Evolutionary conservation across 2,797 vertebrate genomes (phyloP).

Genomic region (Erpetoichthys calabaricus): DNA sequence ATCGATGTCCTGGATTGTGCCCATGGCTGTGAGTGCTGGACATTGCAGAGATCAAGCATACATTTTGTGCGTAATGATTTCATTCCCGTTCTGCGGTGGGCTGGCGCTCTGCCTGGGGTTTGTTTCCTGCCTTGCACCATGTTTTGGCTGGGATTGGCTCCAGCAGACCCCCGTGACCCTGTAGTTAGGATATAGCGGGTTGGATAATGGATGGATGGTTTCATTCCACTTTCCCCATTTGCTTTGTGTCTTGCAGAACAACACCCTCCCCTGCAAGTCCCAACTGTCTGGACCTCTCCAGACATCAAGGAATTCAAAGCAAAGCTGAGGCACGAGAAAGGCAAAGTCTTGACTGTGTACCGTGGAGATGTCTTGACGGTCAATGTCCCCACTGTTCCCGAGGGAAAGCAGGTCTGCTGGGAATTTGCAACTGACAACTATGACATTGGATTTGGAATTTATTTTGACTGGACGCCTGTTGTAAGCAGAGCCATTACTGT

Average conservation of each 20-base stretch:
- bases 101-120: no score
- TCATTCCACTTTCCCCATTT: no score
- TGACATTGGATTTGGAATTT: slow-evolving; percentile 92
- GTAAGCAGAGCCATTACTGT: slow-evolving; percentile 85
- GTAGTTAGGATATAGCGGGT: no score
- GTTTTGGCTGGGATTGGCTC: no score
- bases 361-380: slow-evolving; percentile 91
- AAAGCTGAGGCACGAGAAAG: slow-evolving; percentile 74
- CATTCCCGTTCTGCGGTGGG: no score
- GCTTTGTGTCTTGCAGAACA: slow-evolving; percentile 42
- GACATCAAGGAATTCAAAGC: slow-evolving; percentile 83
- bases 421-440: slow-evolving; percentile 93
- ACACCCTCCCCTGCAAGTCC: slow-evolving; percentile 64
- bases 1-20: no score
- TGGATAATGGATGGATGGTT: no score
- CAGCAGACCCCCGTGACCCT: no score
- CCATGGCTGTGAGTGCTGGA: no score
- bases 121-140: no score
- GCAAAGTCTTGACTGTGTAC: slow-evolving; percentile 77
- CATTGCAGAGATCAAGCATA: no score
- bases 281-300: slow-evolving; percentile 75
- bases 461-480: slow-evolving; percentile 90
- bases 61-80: no score
- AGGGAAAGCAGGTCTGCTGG: slow-evolving; percentile 87
- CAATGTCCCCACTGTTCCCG: slow-evolving; percentile 80